Base-by-base conservation (phyloP, 1,140 invertebrate genomes). In the Episyrphus balteatus region DNA sequence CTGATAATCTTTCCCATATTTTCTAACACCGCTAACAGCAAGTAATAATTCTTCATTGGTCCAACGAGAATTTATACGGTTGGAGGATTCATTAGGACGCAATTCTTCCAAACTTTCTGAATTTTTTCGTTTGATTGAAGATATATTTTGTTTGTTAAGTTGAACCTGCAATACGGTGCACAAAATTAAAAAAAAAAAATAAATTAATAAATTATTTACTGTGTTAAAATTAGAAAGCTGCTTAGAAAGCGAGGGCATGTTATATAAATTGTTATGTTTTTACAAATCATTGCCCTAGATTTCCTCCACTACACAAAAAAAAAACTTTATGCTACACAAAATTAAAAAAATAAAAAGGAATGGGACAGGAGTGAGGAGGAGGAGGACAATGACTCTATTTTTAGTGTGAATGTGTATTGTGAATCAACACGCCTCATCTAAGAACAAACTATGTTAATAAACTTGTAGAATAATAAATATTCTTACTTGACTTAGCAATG, bases 1-100 rank as follows among this genome's bases (percentile, higher is more conserved):
- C 70, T 88, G 83, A 72, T 94, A 97, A 69, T 97, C 87, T 73
- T 92, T 94, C 56, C 94, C 94, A 72, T 92, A 96, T 68, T 92
- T 92, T 39, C 90, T 76, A 32, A 97, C 82, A 66, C 89, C 92
- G 70, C 95, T 87, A 26, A 95, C 86, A 11, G 89, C 92, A 48
- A 97, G 70, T 9, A 94, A 70, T 9, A 92, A 70, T 72, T 98
- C 94, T 55, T 96, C 92, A 56, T 88, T 86, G 12, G 86, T 89
- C 93, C 93, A 98, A 42, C 90, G 78, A 1, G 86, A 79, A 66
- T 90, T 92, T 36, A 92, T 83, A 54, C 86, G 80, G 49, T 75
- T 81, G 0, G 76, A 73, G 0, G 80, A 77, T 54, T 81, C 80
- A 1, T 76, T 74, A 19, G 83, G 81, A 56, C 83, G 75, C 40